phyloP scores from a whole-genome alignment of 2,888 invertebrate species.

The Augochlorella aurata region DNA sequence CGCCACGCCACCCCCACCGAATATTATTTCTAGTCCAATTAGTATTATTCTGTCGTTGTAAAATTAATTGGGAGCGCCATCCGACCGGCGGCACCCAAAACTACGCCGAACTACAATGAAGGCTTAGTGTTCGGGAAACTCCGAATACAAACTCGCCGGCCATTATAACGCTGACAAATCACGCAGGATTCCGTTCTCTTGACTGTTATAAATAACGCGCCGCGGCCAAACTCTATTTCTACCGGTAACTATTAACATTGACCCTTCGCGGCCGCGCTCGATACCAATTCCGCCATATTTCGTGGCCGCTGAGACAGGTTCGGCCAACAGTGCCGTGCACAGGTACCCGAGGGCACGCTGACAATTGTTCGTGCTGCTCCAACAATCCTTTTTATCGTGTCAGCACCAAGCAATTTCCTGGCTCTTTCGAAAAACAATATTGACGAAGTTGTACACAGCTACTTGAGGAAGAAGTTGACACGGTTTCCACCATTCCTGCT shows the following conservation, averaged over 20 bases:
- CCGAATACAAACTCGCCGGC: not conserved
- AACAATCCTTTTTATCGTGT: not conserved
- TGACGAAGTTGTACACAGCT: not conserved
- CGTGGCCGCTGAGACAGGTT: not conserved
- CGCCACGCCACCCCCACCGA: not conserved
- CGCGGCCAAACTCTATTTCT: conserved; percentile 3
- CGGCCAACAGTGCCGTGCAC: not conserved
- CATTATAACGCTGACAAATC: conserved; percentile 14
- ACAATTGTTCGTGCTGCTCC: not conserved
- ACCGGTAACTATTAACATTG: not conserved
- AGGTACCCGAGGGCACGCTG: not conserved
- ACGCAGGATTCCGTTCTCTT: conserved; percentile 8
- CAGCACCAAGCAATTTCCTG: not conserved
- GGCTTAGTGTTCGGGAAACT: conserved; percentile 9
- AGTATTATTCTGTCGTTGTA: conserved; percentile 35
- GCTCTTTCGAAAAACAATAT: not conserved
- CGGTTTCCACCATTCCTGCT: not conserved
- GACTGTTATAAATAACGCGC: conserved; percentile 12
- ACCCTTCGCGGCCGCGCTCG: not conserved
- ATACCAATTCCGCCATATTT: conserved; percentile 5
- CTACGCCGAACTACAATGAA: not conserved
- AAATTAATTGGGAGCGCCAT: conserved; percentile 48
- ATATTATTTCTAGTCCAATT: conserved; percentile 52
- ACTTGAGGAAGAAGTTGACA: not conserved
- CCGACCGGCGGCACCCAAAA: not conserved